Percentiles rank a stretch among this genome's conserved stretches.
Evolutionary conservation across 2,113 vertebrate species (phyloP).

Genomic region (Hylia prasina): DNA sequence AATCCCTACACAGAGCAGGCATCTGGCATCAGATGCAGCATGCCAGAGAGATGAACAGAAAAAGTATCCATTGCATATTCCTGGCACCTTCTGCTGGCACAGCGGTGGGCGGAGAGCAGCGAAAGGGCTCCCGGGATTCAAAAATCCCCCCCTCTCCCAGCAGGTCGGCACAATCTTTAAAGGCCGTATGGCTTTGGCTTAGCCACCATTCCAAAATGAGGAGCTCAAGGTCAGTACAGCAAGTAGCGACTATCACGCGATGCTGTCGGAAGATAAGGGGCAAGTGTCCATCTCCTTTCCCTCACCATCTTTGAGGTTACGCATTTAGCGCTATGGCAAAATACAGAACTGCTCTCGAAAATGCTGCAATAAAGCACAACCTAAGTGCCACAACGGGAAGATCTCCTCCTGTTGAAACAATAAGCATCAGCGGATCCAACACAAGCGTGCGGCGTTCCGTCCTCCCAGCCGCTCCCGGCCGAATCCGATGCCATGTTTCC

Average conservation of each 20-base stretch:
- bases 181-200: neutral
- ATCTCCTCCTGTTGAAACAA: neutral
- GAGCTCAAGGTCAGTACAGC: neutral
- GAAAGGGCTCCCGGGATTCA: neutral
- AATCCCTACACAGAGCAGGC: slow-evolving; percentile 1
- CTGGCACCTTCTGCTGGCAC: slow-evolving; percentile 1
- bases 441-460: neutral
- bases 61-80: slow-evolving; percentile 5
- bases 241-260: fast-evolving
- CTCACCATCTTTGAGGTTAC: neutral
- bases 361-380: neutral
- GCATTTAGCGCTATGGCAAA: neutral
- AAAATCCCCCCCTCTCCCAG: neutral
- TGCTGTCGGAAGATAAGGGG: neutral
- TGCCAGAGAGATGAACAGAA: neutral
- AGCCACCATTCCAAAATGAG: neutral
- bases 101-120: neutral
- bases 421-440: neutral
- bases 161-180: neutral
- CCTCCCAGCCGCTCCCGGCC: neutral
- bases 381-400: neutral
- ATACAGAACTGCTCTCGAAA: neutral
- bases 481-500: neutral
- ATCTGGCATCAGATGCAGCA: neutral
- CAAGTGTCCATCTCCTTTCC: neutral